Evolutionary conservation across 1,140 invertebrate species (phyloP).

Genomic region (Drosophila yakuba): DNA sequence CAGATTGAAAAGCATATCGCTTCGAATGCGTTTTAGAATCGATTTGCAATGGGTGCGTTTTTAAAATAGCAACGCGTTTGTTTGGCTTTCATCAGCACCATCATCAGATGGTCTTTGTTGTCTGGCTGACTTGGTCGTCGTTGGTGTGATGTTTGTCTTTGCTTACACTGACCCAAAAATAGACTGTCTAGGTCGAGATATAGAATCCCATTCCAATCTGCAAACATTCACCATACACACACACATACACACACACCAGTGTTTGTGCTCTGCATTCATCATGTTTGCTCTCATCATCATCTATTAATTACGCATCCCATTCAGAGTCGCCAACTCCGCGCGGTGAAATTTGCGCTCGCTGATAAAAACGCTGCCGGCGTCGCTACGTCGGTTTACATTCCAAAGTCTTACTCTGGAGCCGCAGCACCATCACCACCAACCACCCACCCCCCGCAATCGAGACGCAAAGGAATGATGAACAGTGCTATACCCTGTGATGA

Average conservation of each 20-base stretch:
- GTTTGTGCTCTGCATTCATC: neutral
- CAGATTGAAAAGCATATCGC: neutral
- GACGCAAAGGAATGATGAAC: neutral
- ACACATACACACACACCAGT: neutral
- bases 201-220: slow-evolving; percentile 4
- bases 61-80: slow-evolving; percentile 11
- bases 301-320: slow-evolving; percentile 77
- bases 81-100: slow-evolving; percentile 29
- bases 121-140: neutral
- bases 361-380: slow-evolving; percentile 55
- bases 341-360: slow-evolving; percentile 53
- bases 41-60: slow-evolving; percentile 4
- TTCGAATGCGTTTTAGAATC: neutral
- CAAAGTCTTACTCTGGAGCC: slow-evolving; percentile 47
- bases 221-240: neutral
- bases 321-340: slow-evolving; percentile 43
- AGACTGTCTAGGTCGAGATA: slow-evolving; percentile 43
- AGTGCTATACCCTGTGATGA: neutral
- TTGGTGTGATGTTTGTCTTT: slow-evolving; percentile 20
- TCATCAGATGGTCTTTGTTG: slow-evolving; percentile 41
- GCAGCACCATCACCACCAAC: neutral
- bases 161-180: slow-evolving; percentile 62
- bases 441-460: neutral
- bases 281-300: neutral
- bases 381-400: slow-evolving; percentile 71